Evolutionary conservation across 1,140 invertebrate genomes (phyloP).

Genomic region (Drosophila sp.): DNA sequence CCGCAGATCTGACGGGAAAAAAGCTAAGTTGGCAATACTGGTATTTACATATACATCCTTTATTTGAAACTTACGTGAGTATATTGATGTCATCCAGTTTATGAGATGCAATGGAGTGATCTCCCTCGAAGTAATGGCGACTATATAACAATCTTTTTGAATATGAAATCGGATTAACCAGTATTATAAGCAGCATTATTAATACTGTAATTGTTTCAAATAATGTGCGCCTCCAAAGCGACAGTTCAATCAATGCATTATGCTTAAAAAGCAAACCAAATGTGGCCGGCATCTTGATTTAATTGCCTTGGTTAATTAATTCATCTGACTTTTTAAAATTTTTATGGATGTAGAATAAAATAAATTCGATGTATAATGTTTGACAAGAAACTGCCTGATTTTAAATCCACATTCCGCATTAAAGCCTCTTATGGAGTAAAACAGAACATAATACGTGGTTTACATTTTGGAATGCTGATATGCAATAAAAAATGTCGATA

Average conservation of each 20-base stretch:
- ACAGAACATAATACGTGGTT: too few relatives aligned
- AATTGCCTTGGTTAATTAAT: neutral
- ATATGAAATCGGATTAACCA: slow-evolving; percentile 59
- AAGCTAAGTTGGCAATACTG: too few relatives aligned
- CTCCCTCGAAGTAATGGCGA: slow-evolving; percentile 17
- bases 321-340: slow-evolving; percentile 11
- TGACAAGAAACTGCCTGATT: slow-evolving; percentile 26
- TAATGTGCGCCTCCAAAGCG: slow-evolving; percentile 52
- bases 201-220: slow-evolving; percentile 56
- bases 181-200: slow-evolving; percentile 57
- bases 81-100: slow-evolving; percentile 53
- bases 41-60: too few relatives aligned
- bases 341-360: slow-evolving; percentile 23
- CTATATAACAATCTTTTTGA: slow-evolving; percentile 52
- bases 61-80: slow-evolving; percentile 54
- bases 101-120: slow-evolving; percentile 43
- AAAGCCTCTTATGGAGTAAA: too few relatives aligned
- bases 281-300: slow-evolving; percentile 60
- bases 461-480: too few relatives aligned
- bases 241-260: slow-evolving; percentile 58
- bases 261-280: slow-evolving; percentile 58
- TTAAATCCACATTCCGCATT: neutral
- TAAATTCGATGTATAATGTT: slow-evolving; percentile 7
- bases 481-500: too few relatives aligned
- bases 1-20: too few relatives aligned